Base-by-base conservation (phyloP, 2,888 invertebrate genomes). In the Pyrrhosoma nymphula region DNA sequence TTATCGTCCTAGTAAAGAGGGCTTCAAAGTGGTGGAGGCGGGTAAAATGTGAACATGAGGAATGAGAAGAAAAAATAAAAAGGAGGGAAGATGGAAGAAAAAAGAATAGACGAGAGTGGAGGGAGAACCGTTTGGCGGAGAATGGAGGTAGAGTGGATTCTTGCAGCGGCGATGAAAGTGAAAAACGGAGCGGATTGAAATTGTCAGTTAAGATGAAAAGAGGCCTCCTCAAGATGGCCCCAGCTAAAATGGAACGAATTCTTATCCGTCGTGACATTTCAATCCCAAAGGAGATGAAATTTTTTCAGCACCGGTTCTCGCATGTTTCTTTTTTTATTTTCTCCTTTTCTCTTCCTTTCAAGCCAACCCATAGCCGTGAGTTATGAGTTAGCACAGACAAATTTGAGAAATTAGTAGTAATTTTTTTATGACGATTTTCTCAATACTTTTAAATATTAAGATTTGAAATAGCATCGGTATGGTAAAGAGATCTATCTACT, bases 181-280 rank as follows among this genome's bases (percentile, higher is more conserved):
- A 91, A 60, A 60, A 60, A 60, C 60, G 60, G 90, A 56, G 26
- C 16, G 60, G 56, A 91, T 60, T 91, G 47, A 60, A 91, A 60
- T 60, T 60, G 56, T 60, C 90, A 91, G 35, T 56, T 82, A 30
- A 91, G 60, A 60, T 60, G 60, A 91, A 91, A 91, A 60, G 60
- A 35, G 60, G 30, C 56, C 30, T 82, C 47, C 82, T 82, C 82
- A 82, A 82, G 82, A 26, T 16, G 82, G 30, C 26, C 47, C 82
- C 26, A 3, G 3, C 82, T n/a, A n/a, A 82, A 82, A 82, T 35
- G 82, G 82, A 82, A 35, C 30, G 82, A 82, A 82, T 82, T 82
- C 82, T 35, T 82, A 82, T 35, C 82, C 30, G 35, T 35, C 30
- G 82, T 82, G 82, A 82, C 82, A 30, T 82, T 35, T 82, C 35